Evolutionary conservation across 37 sponge, comb jelly and placozoan genomes (phyloP).

Genomic region (Geodia barretti): DNA sequence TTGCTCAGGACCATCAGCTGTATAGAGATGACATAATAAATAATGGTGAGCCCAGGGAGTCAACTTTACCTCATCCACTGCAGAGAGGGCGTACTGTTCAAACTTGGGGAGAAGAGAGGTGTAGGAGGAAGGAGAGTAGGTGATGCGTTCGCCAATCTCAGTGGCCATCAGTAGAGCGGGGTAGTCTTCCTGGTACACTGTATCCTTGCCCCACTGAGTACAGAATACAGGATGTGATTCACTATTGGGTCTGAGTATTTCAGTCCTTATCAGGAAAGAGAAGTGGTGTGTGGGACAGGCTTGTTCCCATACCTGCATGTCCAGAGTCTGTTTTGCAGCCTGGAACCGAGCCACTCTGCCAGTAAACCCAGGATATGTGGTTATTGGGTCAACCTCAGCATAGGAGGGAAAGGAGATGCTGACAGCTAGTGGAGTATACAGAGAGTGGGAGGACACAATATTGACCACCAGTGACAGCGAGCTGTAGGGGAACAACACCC

Average conservation of each 20-base stretch:
- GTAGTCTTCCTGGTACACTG: slow-evolving; percentile 72
- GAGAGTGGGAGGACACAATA: slow-evolving; percentile 1
- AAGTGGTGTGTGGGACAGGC: neutral
- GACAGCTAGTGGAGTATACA: slow-evolving; percentile 7
- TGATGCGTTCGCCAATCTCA: slow-evolving; percentile 61
- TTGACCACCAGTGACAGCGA: slow-evolving; percentile 37
- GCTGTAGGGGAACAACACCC: slow-evolving; percentile 14
- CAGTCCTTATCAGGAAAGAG: neutral
- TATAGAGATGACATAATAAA: no score
- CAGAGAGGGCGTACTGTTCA: neutral
- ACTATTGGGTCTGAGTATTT: neutral
- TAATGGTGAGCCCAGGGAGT: neutral
- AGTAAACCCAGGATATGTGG: slow-evolving; percentile 18
- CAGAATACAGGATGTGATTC: neutral
- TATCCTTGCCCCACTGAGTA: slow-evolving; percentile 44
- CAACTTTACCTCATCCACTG: slow-evolving; percentile 8
- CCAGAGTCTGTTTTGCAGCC: slow-evolving; percentile 29
- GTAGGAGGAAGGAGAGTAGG: slow-evolving; percentile 24
- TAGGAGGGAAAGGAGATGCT: slow-evolving; percentile 14
- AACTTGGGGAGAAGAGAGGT: neutral
- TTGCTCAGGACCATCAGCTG: slow-evolving; percentile 2
- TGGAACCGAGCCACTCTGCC: slow-evolving; percentile 32
- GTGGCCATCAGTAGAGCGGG: slow-evolving; percentile 49
- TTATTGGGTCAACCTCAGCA: slow-evolving; percentile 14
- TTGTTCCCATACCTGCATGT: neutral